These are phyloP conservation scores for Trogon melanurus DNA, from an alignment of 2,113 vertebrate species.

Conservation along the genomic window DNA sequence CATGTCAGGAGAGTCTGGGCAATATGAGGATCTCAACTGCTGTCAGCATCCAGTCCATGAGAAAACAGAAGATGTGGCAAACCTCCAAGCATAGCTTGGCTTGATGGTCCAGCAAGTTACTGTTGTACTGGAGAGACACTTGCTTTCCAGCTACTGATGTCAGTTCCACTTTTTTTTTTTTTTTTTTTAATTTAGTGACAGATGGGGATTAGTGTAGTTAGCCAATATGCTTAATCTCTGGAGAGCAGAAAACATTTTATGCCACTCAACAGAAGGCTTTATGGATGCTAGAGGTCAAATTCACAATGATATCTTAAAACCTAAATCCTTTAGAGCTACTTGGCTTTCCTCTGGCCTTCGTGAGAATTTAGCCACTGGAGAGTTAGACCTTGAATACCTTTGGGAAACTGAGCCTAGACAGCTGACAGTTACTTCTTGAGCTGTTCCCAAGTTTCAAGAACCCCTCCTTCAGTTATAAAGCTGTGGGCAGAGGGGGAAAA, in stretches of 20 bases:
- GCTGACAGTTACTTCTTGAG: not conserved
- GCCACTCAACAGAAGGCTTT: slow-evolving; percentile 25
- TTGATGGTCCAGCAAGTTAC: not conserved
- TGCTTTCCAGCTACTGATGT: not conserved
- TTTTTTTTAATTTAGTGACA: not conserved
- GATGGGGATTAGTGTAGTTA: slow-evolving; percentile 21
- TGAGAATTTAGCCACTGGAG: not conserved
- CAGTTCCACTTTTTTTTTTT: not conserved
- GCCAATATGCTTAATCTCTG: not conserved
- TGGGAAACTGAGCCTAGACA: not conserved
- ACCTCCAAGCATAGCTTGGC: not conserved
- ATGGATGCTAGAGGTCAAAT: slow-evolving; percentile 26
- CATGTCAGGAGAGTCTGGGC: slow-evolving; percentile 64
- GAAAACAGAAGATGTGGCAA: slow-evolving; percentile 68
- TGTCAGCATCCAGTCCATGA: slow-evolving; percentile 65
- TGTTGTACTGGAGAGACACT: not conserved
- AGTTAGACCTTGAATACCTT: not conserved
- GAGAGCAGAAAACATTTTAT: slow-evolving; percentile 36
- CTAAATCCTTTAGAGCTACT: not conserved
- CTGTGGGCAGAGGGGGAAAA: accelerated
- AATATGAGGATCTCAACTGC: slow-evolving; percentile 48
- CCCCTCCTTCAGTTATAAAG: not conserved
- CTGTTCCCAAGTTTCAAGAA: not conserved
- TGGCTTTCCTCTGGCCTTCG: not conserved
- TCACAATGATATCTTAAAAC: slow-evolving; percentile 3